These are phyloP conservation scores for Latrodectus geometricus DNA, from an alignment of 1,140 invertebrate species.

Conservation along the genomic window DNA sequence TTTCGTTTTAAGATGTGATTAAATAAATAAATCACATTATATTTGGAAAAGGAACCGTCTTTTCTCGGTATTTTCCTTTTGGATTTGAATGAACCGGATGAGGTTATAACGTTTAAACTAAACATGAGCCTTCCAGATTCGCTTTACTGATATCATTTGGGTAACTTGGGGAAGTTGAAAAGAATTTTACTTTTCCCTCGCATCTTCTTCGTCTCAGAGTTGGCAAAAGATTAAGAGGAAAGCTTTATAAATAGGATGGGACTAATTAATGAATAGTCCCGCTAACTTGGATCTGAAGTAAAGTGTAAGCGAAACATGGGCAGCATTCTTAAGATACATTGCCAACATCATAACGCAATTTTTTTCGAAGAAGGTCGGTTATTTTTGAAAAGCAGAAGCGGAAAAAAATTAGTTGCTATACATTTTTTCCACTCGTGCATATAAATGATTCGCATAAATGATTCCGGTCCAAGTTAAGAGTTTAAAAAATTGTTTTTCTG, in stretches of 20 bases:
- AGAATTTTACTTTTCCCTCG: constrained; percentile 22
- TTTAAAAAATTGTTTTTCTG: not conserved
- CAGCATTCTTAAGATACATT: not conserved
- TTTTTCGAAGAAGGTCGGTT: constrained; percentile 43
- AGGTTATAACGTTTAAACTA: no score
- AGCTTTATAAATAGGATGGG: constrained; percentile 59
- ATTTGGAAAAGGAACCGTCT: no score
- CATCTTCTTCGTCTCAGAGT: constrained; percentile 19
- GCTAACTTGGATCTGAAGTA: constrained; percentile 50
- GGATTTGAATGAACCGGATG: no score
- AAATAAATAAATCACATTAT: no score
- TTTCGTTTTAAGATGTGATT: no score
- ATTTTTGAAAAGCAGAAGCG: constrained; percentile 25
- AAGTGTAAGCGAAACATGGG: constrained; percentile 55
- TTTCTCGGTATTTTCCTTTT: no score
- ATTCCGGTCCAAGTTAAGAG: not conserved
- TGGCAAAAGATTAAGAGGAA: constrained; percentile 40
- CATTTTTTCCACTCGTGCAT: not conserved
- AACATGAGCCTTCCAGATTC: no score
- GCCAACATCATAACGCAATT: constrained; percentile 52
- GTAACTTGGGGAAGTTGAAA: not conserved
- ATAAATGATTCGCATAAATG: not conserved
- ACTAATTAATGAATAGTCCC: constrained; percentile 60
- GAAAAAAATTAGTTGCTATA: constrained; percentile 21
- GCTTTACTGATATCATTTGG: no score